phyloP scores from a whole-genome alignment of 2,797 vertebrate species.

The Coccyzus lansbergi region DNA sequence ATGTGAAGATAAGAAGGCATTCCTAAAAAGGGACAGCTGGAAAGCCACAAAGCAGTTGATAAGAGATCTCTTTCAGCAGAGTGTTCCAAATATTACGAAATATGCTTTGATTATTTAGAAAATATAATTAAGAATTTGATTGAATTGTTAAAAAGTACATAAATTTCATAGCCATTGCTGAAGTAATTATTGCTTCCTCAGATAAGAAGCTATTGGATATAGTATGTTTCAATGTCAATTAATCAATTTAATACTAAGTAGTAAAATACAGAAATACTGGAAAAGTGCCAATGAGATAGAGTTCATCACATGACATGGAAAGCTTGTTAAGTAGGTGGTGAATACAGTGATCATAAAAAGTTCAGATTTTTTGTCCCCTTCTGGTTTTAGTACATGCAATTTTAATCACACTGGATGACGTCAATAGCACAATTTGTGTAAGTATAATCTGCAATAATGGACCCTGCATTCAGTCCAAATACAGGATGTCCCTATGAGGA shows the following conservation, averaged over 20 bases:
- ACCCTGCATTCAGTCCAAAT: not conserved
- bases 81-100: not conserved
- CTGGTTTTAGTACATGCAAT: not conserved
- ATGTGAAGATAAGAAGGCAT: not conserved
- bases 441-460: not conserved
- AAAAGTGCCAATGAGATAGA: not conserved
- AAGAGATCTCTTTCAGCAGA: not conserved
- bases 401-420: not conserved
- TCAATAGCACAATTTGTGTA: not conserved
- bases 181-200: not conserved
- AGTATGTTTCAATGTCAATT: not conserved
- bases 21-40: not conserved
- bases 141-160: not conserved
- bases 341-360: not conserved
- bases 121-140: not conserved
- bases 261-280: not conserved
- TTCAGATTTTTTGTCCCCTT: not conserved
- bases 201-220: not conserved
- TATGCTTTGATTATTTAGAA: not conserved
- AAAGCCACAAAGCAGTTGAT: not conserved
- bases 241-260: not conserved
- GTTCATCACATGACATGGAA: not conserved
- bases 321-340: not conserved
- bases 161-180: not conserved
- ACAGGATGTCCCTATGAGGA: not conserved